Evolutionary conservation across 1,140 invertebrate genomes (phyloP).

Genomic region (Leucophenga varia): DNA sequence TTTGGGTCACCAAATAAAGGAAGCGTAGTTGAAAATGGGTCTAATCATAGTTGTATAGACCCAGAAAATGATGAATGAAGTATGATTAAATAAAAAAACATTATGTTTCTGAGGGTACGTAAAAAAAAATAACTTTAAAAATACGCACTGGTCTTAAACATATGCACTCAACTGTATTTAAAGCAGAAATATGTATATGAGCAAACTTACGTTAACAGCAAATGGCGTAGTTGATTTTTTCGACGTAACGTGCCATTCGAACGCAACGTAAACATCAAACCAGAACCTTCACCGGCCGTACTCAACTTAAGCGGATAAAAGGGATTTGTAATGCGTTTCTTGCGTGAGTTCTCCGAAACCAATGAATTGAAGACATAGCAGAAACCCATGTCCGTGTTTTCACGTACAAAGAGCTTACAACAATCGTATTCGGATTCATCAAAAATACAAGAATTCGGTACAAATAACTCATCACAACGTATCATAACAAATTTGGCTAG

Average conservation of each 20-base stretch:
- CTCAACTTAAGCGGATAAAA: conserved; percentile 35
- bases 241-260: conserved; percentile 17
- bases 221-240: conserved; percentile 13
- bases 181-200: background rate
- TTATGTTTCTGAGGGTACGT: too few species aligned
- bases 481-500: conserved; percentile 32
- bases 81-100: too few species aligned
- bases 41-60: too few species aligned
- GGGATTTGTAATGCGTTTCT: conserved; percentile 29
- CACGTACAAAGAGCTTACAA: conserved; percentile 35
- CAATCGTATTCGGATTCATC: conserved; percentile 35
- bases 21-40: too few species aligned
- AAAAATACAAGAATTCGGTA: conserved; percentile 29
- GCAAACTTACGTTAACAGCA: conserved; percentile 26
- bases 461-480: conserved; percentile 40
- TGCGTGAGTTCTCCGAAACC: conserved; percentile 34
- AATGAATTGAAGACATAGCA: conserved; percentile 45
- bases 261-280: conserved; percentile 26
- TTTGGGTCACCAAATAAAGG: too few species aligned
- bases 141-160: too few species aligned
- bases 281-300: conserved; percentile 35
- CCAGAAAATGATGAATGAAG: too few species aligned
- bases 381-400: conserved; percentile 32
- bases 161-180: conserved; percentile 13
- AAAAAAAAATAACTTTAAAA: too few species aligned